Base-by-base conservation (phyloP, 1,140 invertebrate genomes). In the Calephelis nemesis region DNA sequence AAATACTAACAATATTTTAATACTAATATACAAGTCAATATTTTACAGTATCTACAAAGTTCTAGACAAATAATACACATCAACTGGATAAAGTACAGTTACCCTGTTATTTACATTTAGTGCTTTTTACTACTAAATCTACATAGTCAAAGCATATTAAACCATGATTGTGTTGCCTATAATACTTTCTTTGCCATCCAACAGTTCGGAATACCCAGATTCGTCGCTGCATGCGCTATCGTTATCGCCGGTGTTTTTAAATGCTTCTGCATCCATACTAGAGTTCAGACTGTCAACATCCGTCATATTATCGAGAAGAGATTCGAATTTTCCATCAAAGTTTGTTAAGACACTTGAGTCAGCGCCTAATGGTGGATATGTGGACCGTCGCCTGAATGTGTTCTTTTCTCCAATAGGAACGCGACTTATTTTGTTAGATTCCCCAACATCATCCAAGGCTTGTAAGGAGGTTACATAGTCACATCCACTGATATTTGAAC, bases 221-320 rank as follows among this genome's bases (percentile, higher is more conserved):
- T 93, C 93, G 63, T 93, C 92, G 72, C 92, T 93, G 76, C 92
- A 93, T 7, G 93, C 92, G 82, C 93, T 93, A 70, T 90, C 92
- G 69, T 92, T 93, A 69, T 93, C 93, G 30, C 92, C 92, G 40
- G 83, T 82, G 10, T 77, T 86, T 74, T 88, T 87, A 60, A 83
- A 88, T 7, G 86, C 90, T 65, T 89, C 88, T 1, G 76, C 87
- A 49, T 92, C 85, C 19, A 74, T 84, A 73, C 79, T 89, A 45
- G 78, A 87, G 63, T 77, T 85, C 42, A 90, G 76, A 73, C 82
- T 87, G 67, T 85, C 87, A 0, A 84, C 76, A 66, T 90, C 87
- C 6, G 84, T 87, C 49, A 89, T 69, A 65, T 89, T 89, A 49
- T 90, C 88, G 19, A 90, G 79, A 15, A 91, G 79, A 63, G 83